These are phyloP conservation scores for Sisor rabdophorus DNA, from an alignment of 2,113 vertebrate genomes.

Conservation along the genomic window DNA sequence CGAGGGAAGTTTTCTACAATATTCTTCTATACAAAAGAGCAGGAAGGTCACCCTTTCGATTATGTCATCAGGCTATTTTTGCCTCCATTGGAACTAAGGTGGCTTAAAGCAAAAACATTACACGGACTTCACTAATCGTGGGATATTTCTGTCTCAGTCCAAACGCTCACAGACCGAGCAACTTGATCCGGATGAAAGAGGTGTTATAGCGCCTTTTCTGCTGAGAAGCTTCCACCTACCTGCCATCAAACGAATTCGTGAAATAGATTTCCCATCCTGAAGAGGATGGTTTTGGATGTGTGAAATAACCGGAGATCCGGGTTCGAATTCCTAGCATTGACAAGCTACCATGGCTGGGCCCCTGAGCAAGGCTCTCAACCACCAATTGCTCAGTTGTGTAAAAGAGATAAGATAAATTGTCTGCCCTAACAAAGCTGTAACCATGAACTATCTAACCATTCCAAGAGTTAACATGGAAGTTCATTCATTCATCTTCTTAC, in stretches of 20 bases:
- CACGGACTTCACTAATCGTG: slow-evolving; percentile 23
- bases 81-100: slow-evolving; percentile 23
- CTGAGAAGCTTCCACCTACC: slow-evolving; percentile 7
- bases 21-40: too few relatives aligned
- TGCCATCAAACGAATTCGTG: neutral
- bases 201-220: neutral
- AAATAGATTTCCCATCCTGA: neutral
- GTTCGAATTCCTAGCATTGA: too few relatives aligned
- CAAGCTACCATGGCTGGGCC: too few relatives aligned
- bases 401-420: too few relatives aligned
- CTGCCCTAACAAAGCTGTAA: neutral
- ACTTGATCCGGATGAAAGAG: slow-evolving; percentile 10
- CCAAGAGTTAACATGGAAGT: too few relatives aligned
- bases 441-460: too few relatives aligned
- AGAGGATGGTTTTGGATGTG: neutral
- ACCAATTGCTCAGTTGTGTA: too few relatives aligned
- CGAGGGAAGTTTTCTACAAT: slow-evolving; percentile 30
- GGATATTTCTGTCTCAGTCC: slow-evolving; percentile 28
- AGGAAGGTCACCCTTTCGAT: slow-evolving; percentile 29
- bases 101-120: slow-evolving; percentile 33
- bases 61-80: slow-evolving; percentile 39
- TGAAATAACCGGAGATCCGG: neutral
- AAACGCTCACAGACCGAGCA: neutral
- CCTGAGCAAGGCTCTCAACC: too few relatives aligned
- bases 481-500: too few relatives aligned